Percentiles rank a stretch among this genome's conserved stretches.
Evolutionary conservation across 2,797 vertebrate genomes (phyloP).

Genomic region (Agapornis canus): DNA sequence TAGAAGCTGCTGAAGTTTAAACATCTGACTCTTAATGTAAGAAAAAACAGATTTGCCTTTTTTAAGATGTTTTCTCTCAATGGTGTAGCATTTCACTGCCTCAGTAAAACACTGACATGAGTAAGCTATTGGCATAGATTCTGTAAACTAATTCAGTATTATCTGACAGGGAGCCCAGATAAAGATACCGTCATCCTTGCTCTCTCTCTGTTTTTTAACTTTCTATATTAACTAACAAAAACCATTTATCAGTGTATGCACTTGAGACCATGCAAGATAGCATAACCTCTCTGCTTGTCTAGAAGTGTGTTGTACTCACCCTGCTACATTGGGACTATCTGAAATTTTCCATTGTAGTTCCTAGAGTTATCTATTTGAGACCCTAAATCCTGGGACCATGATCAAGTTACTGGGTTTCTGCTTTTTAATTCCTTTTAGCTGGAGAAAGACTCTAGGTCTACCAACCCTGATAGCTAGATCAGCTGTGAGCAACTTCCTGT

Average conservation of each 20-base stretch:
- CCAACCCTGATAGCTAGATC: neutral
- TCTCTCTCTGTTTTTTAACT: neutral
- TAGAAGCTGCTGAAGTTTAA: constrained; percentile 21
- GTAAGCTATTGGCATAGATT: neutral
- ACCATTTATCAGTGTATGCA: neutral
- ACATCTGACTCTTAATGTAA: constrained; percentile 46
- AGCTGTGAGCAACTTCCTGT: neutral
- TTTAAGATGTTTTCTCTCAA: neutral
- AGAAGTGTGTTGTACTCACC: neutral
- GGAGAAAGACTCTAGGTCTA: neutral
- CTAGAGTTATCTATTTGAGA: neutral
- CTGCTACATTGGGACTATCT: constrained; percentile 35
- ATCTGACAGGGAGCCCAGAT: neutral
- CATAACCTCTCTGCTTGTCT: neutral
- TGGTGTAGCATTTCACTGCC: constrained; percentile 14
- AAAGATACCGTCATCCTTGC: neutral
- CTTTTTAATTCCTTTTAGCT: neutral
- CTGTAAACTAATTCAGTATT: neutral
- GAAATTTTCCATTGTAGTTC: neutral
- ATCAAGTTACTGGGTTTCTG: neutral
- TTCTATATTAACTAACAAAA: neutral
- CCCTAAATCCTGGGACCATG: constrained; percentile 14
- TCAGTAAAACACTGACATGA: neutral
- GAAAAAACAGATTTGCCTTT: constrained; percentile 15
- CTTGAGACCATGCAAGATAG: neutral